Evolutionary conservation across 23 tunicate genomes (phyloP).

Genomic region (Aplidium turbinatum): DNA sequence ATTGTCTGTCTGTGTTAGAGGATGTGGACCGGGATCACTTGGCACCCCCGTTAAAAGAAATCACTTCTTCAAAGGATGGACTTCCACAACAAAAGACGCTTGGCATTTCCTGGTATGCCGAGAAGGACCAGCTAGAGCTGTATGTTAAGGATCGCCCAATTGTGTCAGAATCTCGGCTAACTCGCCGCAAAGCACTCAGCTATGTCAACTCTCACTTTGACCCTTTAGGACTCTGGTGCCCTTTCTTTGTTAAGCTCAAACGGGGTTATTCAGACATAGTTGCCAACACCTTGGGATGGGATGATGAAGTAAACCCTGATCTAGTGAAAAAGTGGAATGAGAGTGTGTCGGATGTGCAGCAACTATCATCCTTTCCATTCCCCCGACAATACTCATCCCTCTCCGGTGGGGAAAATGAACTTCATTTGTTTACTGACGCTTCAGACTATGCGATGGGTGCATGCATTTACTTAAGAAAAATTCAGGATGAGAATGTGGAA

Average conservation of each 20-base stretch:
- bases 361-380: not conserved
- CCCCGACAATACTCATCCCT: slow-evolving; percentile 4
- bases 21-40: not conserved
- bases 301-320: not conserved
- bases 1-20: not conserved
- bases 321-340: not conserved
- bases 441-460: slow-evolving; percentile 11
- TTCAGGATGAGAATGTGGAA: not conserved
- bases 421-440: slow-evolving; percentile 6
- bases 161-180: too few relatives aligned
- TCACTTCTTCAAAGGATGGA: not conserved
- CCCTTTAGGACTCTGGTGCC: slow-evolving; percentile 11
- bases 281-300: not conserved
- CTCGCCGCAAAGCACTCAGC: slow-evolving; percentile 4
- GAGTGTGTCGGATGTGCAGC: too few relatives aligned
- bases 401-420: not conserved
- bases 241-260: slow-evolving; percentile 8
- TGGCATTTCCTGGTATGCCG: slow-evolving; percentile 2
- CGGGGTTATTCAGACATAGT: slow-evolving; percentile 14
- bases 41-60: slow-evolving; percentile 1
- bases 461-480: not conserved
- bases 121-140: not conserved
- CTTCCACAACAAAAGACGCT: slow-evolving; percentile 6
- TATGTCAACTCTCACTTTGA: slow-evolving; percentile 8
- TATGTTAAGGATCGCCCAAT: not conserved